Conservation (phyloP, 1,140 invertebrate species). For the Lysiphlebus fabarum region DNA sequence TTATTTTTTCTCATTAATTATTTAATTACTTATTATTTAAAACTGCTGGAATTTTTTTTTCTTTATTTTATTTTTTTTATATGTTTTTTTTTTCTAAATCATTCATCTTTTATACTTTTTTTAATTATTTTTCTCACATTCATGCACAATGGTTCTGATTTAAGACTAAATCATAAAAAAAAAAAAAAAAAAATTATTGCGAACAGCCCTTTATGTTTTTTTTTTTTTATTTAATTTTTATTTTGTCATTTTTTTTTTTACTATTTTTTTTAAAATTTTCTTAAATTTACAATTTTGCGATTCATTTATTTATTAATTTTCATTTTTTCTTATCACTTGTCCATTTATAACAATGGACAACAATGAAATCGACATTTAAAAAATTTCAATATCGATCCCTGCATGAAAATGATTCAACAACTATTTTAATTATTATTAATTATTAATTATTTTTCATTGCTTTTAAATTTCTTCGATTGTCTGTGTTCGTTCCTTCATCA, state of each 20-base stretch:
- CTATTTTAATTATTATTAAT: neutral
- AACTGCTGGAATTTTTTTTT: slow-evolving; percentile 1
- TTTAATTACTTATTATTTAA: neutral
- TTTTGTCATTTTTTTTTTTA: neutral
- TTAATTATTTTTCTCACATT: slow-evolving; percentile 3
- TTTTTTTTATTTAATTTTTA: slow-evolving; percentile 18
- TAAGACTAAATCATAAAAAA: slow-evolving; percentile 22
- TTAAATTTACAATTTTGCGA: slow-evolving; percentile 1
- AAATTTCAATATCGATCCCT: slow-evolving; percentile 33
- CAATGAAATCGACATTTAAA: neutral
- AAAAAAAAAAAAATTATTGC: slow-evolving; percentile 12
- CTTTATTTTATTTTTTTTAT: neutral
- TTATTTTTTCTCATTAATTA: too few relatives aligned
- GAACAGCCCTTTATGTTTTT: slow-evolving; percentile 29
- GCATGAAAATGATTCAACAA: slow-evolving; percentile 32
- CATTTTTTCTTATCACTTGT: neutral
- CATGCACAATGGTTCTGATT: slow-evolving; percentile 5
- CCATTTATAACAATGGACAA: neutral
- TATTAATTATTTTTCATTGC: neutral
- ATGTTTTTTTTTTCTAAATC: slow-evolving; percentile 8
- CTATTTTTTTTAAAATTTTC: neutral
- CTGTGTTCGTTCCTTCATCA: neutral
- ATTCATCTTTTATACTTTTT: slow-evolving; percentile 1
- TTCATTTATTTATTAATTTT: neutral
- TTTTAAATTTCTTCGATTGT: slow-evolving; percentile 14